A percentile compares a stretch with the other conserved stretches of the same genome.
These are phyloP conservation scores for Platysteira castanea DNA, from an alignment of 2,113 vertebrate species.

Conservation along the genomic window DNA sequence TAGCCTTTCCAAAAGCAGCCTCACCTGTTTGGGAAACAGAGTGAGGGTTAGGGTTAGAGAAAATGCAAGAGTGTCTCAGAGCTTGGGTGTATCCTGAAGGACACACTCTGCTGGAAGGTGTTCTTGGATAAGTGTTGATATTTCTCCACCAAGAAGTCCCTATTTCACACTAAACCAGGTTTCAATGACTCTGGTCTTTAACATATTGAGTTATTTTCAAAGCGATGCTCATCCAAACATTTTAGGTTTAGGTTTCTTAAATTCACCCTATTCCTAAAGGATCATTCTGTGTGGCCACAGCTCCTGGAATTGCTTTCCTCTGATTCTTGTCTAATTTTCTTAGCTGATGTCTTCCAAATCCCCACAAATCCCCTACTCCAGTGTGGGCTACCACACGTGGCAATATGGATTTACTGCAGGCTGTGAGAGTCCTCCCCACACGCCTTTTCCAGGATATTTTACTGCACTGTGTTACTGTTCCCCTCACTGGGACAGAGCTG, in stretches of 20 bases:
- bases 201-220: background rate
- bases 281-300: background rate
- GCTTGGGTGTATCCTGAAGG: background rate
- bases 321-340: background rate
- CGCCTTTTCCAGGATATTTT: background rate
- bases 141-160: background rate
- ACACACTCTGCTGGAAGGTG: background rate
- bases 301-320: background rate
- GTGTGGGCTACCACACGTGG: background rate
- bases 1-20: background rate
- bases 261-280: background rate
- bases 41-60: background rate
- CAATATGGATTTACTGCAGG: background rate
- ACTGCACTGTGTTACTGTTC: background rate
- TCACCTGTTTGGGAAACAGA: background rate
- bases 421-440: background rate
- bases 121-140: background rate
- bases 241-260: background rate
- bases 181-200: background rate
- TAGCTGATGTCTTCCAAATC: background rate
- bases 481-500: background rate
- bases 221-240: background rate
- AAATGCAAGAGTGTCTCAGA: background rate
- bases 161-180: background rate
- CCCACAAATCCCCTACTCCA: background rate